Base-by-base conservation (phyloP, 2,888 invertebrate genomes). In the Noctua comes region DNA sequence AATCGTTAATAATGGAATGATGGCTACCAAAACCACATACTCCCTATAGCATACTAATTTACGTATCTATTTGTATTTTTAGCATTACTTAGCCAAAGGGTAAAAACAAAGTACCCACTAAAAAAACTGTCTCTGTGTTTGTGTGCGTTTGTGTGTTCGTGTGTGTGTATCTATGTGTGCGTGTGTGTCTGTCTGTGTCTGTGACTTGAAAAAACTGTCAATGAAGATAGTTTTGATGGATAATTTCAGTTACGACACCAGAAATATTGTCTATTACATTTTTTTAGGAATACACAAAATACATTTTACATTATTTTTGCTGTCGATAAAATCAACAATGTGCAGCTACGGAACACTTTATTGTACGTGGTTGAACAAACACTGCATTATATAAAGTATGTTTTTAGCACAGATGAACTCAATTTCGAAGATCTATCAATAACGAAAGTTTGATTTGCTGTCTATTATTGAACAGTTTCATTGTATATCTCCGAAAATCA, bases 1-100 rank as follows among this genome's bases (percentile, higher is more conserved):
- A 80, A 66, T 66, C n/a, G 48, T 79, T 48, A 65, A 66, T 66
- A 73, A 66, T 73, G 16, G 40, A 80, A 73, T 57, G 24, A 72
- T 48, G 57, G 16, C 54, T 57, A 40, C n/a, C 40, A 21, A 46
- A 48, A 65, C 21, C n/a, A 48, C 27, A 80, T 24, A 24, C 7
- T 62, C 27, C 31, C 10, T 36, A 10, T 7, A 24, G 3, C 18
- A 18, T 18, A 31, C 18, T 36, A 36, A 59, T 27, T 13, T n/a
- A 57, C 11, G 5, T 36, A 36, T 5, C 36, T 54, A 24, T 24
- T 24, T 24, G 10, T 24, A 54, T 11, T 57, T 59, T 27, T 57
- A 5, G 13, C 27, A 57, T n/a, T 57, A 27, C n/a, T n/a, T 13
- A 57, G n/a, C n/a, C n/a, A 57, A 57, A n/a, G 3, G 11, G 13